These are phyloP conservation scores for Calameuta pallipes DNA, from an alignment of 2,888 invertebrate genomes.

Conservation along the genomic window DNA sequence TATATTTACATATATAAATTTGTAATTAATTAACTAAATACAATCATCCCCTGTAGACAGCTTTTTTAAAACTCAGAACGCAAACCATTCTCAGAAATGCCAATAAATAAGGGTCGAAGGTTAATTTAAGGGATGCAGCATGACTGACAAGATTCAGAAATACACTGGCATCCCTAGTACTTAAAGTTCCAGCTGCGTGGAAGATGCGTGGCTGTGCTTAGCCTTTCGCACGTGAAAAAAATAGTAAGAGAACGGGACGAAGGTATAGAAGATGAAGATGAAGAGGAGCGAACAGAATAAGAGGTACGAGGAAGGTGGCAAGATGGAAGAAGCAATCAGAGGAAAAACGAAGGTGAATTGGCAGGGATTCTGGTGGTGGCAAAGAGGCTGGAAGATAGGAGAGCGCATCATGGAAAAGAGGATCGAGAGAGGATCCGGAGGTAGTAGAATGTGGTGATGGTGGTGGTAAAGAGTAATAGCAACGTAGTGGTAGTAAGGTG, in stretches of 20 bases:
- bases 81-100: background rate
- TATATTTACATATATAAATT: background rate
- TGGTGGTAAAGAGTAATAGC: constrained; percentile 43
- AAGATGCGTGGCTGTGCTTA: background rate
- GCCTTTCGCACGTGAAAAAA: background rate
- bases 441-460: constrained; percentile 18
- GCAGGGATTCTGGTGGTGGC: constrained; percentile 11
- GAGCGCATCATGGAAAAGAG: constrained; percentile 23
- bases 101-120: background rate
- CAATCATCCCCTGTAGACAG: background rate
- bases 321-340: constrained; percentile 13
- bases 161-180: background rate
- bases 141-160: background rate
- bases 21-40: background rate
- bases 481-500: constrained; percentile 46
- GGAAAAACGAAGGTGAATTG: constrained; percentile 45
- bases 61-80: background rate
- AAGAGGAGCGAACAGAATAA: background rate
- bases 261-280: background rate
- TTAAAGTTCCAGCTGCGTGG: background rate
- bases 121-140: background rate
- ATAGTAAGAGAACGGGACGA: background rate
- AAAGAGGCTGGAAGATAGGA: constrained; percentile 19
- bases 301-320: background rate
- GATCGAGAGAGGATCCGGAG: constrained; percentile 11